Conservation (phyloP, 2,113 vertebrate genomes). For the Chroicocephalus ridibundus region DNA sequence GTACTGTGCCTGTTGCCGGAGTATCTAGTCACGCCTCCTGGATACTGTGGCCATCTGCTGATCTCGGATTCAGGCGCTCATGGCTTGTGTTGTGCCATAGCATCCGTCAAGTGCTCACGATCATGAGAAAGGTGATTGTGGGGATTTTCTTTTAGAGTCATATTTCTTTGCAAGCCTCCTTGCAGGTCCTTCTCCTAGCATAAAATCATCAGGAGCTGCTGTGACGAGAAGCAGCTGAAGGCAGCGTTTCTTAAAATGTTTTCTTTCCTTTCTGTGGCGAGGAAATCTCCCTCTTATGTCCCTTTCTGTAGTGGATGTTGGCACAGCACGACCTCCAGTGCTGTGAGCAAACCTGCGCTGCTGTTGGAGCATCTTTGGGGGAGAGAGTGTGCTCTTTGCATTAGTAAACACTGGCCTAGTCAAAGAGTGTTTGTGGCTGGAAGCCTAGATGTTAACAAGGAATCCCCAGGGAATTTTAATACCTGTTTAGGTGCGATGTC, state of each 20-base stretch:
- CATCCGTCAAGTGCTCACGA: fast-evolving
- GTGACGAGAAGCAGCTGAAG: not conserved
- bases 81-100: not conserved
- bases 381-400: fast-evolving
- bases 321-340: not conserved
- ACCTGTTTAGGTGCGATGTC: not conserved
- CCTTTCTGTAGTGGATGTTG: not conserved
- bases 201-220: not conserved
- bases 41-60: not conserved
- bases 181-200: not conserved
- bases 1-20: not conserved
- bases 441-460: not conserved
- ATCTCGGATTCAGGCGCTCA: not conserved
- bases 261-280: not conserved
- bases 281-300: not conserved
- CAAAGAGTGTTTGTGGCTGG: not conserved
- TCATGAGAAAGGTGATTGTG: not conserved
- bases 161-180: not conserved
- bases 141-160: not conserved
- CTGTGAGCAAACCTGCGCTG: not conserved
- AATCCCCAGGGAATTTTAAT: not conserved
- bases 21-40: not conserved
- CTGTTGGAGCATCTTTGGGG: not conserved
- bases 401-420: not conserved
- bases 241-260: not conserved